Percentiles rank a stretch among this genome's conserved stretches.
Evolutionary conservation across 1,140 invertebrate genomes (phyloP).

Genomic region (Plodia interpunctella): DNA sequence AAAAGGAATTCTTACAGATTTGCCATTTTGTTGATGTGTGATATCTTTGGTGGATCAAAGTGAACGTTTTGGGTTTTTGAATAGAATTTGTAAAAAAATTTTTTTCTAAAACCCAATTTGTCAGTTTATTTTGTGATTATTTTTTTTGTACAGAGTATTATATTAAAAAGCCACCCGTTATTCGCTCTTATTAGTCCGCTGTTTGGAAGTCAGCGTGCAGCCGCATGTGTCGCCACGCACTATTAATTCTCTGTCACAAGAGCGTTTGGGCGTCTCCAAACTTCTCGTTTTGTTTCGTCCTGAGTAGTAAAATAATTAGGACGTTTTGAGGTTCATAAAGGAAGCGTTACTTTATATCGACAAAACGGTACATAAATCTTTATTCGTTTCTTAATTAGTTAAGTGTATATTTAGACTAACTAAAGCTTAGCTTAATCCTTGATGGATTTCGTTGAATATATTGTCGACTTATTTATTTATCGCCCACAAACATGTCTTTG

Average conservation of each 20-base stretch:
- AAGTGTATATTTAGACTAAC: conserved; percentile 28
- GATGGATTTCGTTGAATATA: too few relatives aligned
- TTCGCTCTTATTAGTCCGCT: conserved; percentile 24
- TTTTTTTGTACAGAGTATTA: neutral
- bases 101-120: too few relatives aligned
- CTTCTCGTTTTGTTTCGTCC: conserved; percentile 68
- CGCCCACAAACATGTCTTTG: too few relatives aligned
- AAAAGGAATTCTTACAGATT: too few relatives aligned
- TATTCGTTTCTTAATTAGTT: conserved; percentile 67
- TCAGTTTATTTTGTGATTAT: too few relatives aligned
- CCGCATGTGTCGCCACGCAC: conserved; percentile 69
- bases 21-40: too few relatives aligned
- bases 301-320: conserved; percentile 70
- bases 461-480: too few relatives aligned
- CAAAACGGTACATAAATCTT: conserved; percentile 73
- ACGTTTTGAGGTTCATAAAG: conserved; percentile 76
- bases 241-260: conserved; percentile 76
- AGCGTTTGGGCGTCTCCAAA: conserved; percentile 70
- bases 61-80: too few relatives aligned
- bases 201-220: conserved; percentile 24
- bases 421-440: too few relatives aligned
- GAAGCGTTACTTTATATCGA: conserved; percentile 75
- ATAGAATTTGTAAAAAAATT: too few relatives aligned
- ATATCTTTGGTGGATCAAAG: too few relatives aligned
- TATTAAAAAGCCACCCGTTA: conserved; percentile 13